Evolutionary conservation across 2,113 vertebrate genomes (phyloP), one percentile per base, ranked within the genome.

Genomic region (Formicarius rufipectus): DNA sequence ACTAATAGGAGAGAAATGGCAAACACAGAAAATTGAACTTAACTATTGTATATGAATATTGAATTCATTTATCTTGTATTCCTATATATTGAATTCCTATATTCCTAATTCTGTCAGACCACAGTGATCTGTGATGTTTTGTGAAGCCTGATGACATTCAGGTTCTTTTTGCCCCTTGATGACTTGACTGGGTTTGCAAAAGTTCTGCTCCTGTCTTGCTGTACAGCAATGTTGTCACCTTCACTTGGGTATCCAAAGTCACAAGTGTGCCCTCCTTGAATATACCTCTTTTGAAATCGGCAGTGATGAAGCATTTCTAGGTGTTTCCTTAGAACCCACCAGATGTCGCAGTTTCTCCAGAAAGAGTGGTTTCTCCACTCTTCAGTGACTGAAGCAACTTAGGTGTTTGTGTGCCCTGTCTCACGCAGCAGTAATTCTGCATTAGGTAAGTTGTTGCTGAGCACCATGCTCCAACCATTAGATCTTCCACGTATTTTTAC

Each of bases 271-370:
- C 16, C 14, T 18, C 14, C 27, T 27, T 31, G 35, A 49, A 20
- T 19, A 30, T 2, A 24, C 10, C 5, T 81, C 40, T 37, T 56
- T n/a, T 28, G 15, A 91, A 95, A 74, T 9, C 8, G 35, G 16
- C 10, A 42, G 22, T 18, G 50, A 71, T n/a, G 30, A 66, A 37
- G 40, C 83, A 37, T 78, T 62, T 86, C 30, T 2, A 14, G 50
- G 39, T 44, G 95, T 83, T 74, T 89, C 4, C 0, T 33, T 76
- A 16, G 67, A 74, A 92, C 35, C 97, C 97, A 97, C 95, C 90
- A 98, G 97, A 77, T 97, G 97, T 97, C 97, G 90, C 80, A 90
- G 66, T 98, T 98, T 91, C 93, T 56, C 89, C 81, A 96, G 81
- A 88, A 97, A 97, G 82, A 91, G 21, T 21, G 9, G 7, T n/a